Percentiles rank a stretch among this genome's conserved stretches.
Conservation (phyloP, 2,797 vertebrate genomes). For the Aplochiton taeniatus region DNA sequence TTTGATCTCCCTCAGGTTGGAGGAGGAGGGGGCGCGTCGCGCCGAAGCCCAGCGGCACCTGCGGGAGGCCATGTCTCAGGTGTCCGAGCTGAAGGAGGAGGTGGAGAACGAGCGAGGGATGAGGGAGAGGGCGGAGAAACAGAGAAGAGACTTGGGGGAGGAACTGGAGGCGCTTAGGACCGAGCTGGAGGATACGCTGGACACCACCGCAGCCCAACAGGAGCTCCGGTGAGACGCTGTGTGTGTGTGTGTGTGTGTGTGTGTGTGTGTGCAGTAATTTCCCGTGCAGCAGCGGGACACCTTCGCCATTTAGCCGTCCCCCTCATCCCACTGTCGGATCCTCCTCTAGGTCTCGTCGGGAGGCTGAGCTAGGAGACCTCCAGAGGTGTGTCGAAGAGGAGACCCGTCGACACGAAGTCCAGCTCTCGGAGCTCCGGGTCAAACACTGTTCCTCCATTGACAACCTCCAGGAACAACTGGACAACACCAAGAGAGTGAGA, state of each 20-base stretch:
- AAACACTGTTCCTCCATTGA: conserved; percentile 78
- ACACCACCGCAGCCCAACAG: conserved; percentile 89
- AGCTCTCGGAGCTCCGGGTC: conserved; percentile 78
- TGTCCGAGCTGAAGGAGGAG: conserved; percentile 88
- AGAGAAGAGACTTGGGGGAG: conserved; percentile 86
- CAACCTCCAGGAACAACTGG: conserved; percentile 80
- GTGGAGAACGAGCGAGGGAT: conserved; percentile 84
- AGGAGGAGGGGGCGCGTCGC: conserved; percentile 82
- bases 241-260: conserved; percentile 3
- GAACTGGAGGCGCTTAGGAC: conserved; percentile 89
- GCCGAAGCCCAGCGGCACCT: conserved; percentile 81
- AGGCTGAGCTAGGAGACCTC: conserved; percentile 77
- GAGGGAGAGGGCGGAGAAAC: conserved; percentile 87
- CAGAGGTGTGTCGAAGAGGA: conserved; percentile 80
- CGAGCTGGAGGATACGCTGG: conserved; percentile 89
- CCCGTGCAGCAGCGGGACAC: background rate
- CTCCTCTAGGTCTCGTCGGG: conserved; percentile 74
- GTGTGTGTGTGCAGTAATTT: background rate
- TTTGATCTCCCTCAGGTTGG: conserved; percentile 70
- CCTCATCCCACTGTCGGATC: background rate
- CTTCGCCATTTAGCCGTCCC: background rate
- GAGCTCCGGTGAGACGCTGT: conserved; percentile 80
- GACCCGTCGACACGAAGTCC: conserved; percentile 76
- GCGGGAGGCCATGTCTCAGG: conserved; percentile 84
- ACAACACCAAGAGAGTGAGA: conserved; percentile 80